Percentiles rank a stretch among this genome's conserved stretches.
Conservation (phyloP, 2,113 vertebrate genomes). For the Tragulus kanchil region DNA sequence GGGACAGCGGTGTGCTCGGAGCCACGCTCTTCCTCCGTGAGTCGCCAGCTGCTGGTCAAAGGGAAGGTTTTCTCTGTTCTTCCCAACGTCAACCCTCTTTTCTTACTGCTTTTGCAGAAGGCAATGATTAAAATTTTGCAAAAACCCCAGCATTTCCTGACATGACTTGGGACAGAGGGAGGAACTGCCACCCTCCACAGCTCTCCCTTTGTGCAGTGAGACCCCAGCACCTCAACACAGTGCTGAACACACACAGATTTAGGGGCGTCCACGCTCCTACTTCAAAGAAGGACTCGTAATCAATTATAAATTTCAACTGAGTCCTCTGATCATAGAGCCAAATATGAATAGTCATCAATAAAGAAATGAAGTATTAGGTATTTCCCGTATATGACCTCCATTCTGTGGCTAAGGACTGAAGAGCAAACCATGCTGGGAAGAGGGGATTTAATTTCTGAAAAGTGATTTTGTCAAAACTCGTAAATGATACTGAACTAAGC, state of each 20-base stretch:
- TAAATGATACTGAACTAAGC: neutral
- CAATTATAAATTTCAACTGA: constrained; percentile 23
- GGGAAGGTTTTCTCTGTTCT: neutral
- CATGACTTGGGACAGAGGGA: neutral
- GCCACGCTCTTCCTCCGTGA: neutral
- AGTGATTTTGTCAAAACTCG: neutral
- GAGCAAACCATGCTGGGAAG: neutral
- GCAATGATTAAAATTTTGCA: neutral
- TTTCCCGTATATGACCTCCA: neutral
- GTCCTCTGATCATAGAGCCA: neutral
- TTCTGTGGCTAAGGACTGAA: neutral
- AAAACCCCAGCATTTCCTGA: neutral
- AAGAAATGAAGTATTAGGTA: constrained; percentile 14
- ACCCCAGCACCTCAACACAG: no score
- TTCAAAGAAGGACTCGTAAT: neutral
- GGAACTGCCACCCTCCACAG: neutral
- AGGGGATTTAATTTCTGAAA: neutral
- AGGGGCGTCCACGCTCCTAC: no score
- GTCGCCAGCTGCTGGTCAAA: neutral
- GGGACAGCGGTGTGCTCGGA: neutral
- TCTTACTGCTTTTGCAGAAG: neutral
- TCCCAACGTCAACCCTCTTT: neutral
- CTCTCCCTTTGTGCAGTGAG: neutral
- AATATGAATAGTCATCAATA: neutral
- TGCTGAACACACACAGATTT: no score